Percentiles rank a stretch among this genome's conserved stretches.
phyloP scores from a whole-genome alignment of 2,797 vertebrate species.

The Buceros bicornis region DNA sequence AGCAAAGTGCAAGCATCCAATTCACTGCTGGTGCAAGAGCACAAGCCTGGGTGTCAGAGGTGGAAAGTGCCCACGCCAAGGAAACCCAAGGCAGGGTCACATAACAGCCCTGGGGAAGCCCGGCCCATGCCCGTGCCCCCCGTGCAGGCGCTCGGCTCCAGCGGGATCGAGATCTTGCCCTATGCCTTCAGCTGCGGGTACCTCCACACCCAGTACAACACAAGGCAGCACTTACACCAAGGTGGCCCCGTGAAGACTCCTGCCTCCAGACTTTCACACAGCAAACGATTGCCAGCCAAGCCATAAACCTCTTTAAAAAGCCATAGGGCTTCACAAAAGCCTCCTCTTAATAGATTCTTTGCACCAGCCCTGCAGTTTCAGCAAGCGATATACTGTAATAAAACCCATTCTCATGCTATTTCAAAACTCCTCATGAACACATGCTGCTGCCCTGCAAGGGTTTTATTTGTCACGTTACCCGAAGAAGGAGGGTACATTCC shows the following conservation, averaged over 20 bases:
- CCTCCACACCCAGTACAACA: not conserved
- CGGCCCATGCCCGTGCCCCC: accelerated
- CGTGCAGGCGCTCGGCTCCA: accelerated
- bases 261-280: not conserved
- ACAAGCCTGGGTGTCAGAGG: accelerated
- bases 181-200: not conserved
- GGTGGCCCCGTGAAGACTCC: accelerated
- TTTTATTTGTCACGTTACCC: conserved; percentile 66
- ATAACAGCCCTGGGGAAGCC: not conserved
- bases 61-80: not conserved
- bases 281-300: not conserved
- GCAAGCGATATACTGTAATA: conserved; percentile 36
- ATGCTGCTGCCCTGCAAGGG: not conserved
- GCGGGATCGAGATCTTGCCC: not conserved
- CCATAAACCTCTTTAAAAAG: conserved; percentile 54
- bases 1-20: accelerated
- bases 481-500: conserved; percentile 48
- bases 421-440: conserved; percentile 61
- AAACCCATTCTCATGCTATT: conserved; percentile 71
- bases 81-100: accelerated
- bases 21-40: accelerated
- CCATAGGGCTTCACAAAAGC: conserved; percentile 51
- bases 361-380: conserved; percentile 54
- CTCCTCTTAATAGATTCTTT: conserved; percentile 50
- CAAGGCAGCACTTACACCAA: not conserved